A percentile compares a stretch with the other conserved stretches of the same genome.
Conservation (phyloP, 2,888 invertebrate species). For the Andrena trimmerana region DNA sequence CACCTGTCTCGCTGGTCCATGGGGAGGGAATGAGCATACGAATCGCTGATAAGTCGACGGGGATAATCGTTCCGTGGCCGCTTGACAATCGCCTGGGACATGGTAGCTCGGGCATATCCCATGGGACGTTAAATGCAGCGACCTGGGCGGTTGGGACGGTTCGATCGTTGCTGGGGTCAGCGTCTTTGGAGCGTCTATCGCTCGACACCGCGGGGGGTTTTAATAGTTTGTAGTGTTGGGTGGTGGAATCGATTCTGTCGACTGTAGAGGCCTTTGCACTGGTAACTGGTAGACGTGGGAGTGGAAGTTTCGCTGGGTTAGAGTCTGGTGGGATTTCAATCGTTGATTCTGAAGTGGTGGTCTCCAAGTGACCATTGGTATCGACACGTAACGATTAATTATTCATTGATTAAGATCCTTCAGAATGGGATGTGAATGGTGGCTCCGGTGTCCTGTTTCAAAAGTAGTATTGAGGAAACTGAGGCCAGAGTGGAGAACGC, state of each 20-base stretch:
- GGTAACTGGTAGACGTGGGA: too few relatives aligned
- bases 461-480: constrained; percentile 45
- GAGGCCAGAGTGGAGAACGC: constrained; percentile 57
- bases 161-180: background rate
- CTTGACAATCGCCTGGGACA: background rate
- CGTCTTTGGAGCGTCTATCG: background rate
- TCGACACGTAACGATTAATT: background rate
- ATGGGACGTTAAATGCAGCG: constrained; percentile 51
- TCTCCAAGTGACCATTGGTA: background rate
- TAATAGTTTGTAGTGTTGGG: background rate
- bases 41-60: constrained; percentile 45
- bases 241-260: too few relatives aligned
- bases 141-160: background rate
- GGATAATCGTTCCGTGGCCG: constrained; percentile 44
- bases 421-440: background rate
- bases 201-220: background rate
- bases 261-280: too few relatives aligned
- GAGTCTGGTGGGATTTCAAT: background rate
- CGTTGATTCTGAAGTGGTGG: background rate
- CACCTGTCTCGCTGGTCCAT: constrained; percentile 38
- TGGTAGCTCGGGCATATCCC: constrained; percentile 19
- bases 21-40: constrained; percentile 32
- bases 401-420: background rate
- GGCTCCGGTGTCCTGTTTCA: background rate
- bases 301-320: too few relatives aligned